A percentile compares a stretch with the other conserved stretches of the same genome.
phyloP scores from a whole-genome alignment of 2,113 vertebrate species.

The Syrrhaptes paradoxus region DNA sequence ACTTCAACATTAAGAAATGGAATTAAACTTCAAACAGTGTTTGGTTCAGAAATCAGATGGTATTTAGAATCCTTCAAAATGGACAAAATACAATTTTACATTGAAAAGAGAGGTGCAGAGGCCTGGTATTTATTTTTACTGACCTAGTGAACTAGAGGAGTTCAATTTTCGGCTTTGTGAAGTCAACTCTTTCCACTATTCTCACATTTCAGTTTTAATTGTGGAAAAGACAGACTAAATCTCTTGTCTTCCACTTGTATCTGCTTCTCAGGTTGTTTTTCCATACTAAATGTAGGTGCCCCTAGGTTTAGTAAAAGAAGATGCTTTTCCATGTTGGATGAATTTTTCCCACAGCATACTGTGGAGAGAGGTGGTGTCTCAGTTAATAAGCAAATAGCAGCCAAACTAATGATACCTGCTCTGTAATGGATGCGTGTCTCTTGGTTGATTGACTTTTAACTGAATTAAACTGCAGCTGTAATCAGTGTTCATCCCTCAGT shows the following conservation, averaged over 20 bases:
- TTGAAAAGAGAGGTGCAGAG: not conserved
- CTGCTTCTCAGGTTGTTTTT: not conserved
- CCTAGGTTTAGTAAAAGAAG: not conserved
- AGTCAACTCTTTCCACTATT: not conserved
- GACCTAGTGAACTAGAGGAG: not conserved
- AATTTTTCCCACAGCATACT: not conserved
- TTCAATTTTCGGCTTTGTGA: not conserved
- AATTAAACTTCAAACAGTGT: not conserved
- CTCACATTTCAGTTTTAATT: not conserved
- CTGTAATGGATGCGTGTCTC: not conserved
- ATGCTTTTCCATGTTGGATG: not conserved
- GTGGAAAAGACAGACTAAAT: not conserved
- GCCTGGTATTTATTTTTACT: not conserved
- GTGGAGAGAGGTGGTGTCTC: not conserved
- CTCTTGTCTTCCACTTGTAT: not conserved
- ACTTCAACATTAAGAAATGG: not conserved
- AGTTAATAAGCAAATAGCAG: not conserved
- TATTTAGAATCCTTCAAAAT: not conserved
- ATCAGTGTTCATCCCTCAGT: not conserved
- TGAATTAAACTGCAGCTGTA: conserved; percentile 1
- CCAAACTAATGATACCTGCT: not conserved
- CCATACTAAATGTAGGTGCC: not conserved
- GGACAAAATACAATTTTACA: not conserved
- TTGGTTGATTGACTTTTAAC: not conserved
- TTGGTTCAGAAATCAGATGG: not conserved